Base-by-base conservation (phyloP, 2,797 vertebrate species). In the Oryzias dopingdopingensis region DNA sequence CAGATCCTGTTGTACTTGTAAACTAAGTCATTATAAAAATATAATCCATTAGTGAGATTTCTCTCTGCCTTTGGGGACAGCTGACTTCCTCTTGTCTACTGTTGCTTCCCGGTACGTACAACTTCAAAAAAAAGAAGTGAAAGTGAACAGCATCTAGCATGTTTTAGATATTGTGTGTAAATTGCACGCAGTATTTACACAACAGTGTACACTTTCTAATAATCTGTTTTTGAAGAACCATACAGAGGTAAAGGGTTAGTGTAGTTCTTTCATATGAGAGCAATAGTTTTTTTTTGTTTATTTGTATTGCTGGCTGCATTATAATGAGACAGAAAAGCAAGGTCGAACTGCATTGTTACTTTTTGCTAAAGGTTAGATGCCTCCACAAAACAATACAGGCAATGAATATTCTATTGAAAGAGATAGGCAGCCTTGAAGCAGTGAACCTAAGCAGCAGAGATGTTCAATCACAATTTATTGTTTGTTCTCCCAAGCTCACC, bases 391-490 rank as follows among this genome's bases (percentile, higher is more conserved):
- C 80, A 83, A 76, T 58, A 60, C 72, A 59, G 62, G 53, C 59
- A 70, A 82, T 82, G 65, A 85, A 85, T 82, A 82, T 82, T 86
- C 73, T 65, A 67, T 82, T 78, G 76, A 77, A 70, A 75, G 62
- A 79, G 74, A 67, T 54, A 69, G 56, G 74, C 68, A 65, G 83
- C 84, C 79, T 85, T 82, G 79, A 79, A 81, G 76, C 79, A 58
- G 48, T 61, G 63, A 77, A 77, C 77, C 79, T 69, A 59, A 66
- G 67, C 72, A 70, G 62, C 72, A 76, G 75, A 72, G 62, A 82
- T 78, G 74, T 84, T 86, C 79, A 84, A 84, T 82, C 80, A 81
- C 77, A 70, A 70, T 67, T 81, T 71, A 67, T 49, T 81, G 79
- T 86, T 86, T 83, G 80, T 74, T 70, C 77, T 85, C 71, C 47